A percentile compares a stretch with the other conserved stretches of the same genome.
Conservation (phyloP, 37 sponge, comb jelly and placozoan species). For the Chondrilla cf. caribensis region DNA sequence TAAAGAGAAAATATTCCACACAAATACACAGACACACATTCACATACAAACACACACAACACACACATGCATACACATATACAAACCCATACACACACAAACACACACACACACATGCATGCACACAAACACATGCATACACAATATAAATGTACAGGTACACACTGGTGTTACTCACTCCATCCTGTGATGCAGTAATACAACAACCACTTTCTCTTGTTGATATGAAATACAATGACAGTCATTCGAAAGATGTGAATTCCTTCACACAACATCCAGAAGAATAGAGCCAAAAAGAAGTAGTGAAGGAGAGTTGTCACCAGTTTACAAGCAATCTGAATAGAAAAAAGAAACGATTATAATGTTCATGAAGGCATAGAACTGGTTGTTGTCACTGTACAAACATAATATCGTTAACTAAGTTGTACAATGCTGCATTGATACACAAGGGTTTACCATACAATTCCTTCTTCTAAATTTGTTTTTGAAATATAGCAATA, state of each 20-base stretch:
- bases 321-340: neutral
- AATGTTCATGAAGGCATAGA: neutral
- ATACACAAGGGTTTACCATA: no score
- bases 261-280: conserved; percentile 13
- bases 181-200: neutral
- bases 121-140: no score
- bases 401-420: no score
- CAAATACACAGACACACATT: no score
- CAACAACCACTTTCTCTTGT: conserved; percentile 14
- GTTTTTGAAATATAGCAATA: no score
- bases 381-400: neutral
- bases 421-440: no score
- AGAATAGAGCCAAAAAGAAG: conserved; percentile 18
- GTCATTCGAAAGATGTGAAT: neutral
- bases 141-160: no score
- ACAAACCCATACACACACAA: no score
- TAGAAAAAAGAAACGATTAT: neutral
- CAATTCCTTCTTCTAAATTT: neutral
- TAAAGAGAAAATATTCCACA: no score
- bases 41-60: no score
- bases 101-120: no score
- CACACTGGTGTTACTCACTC: neutral
- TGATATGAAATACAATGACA: neutral
- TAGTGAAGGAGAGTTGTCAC: conserved; percentile 2
- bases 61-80: no score